A percentile compares a stretch with the other conserved stretches of the same genome.
phyloP scores from a whole-genome alignment of 2,797 vertebrate species.

The Microctenopoma stevenorrisi region DNA sequence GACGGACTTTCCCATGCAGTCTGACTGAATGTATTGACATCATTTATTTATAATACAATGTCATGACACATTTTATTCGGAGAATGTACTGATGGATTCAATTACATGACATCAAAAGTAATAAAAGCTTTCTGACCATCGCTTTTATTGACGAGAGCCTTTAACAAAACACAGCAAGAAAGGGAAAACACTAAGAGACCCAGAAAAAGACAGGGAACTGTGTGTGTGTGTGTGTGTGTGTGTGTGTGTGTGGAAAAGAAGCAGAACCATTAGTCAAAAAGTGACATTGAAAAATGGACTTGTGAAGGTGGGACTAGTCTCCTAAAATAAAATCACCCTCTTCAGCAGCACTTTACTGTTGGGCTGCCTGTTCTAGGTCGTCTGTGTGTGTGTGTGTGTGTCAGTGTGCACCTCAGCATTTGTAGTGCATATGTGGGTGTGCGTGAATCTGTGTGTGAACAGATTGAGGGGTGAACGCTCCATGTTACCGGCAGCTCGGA shows the following conservation, averaged over 20 bases:
- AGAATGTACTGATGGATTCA: too few relatives aligned
- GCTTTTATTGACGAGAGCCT: too few relatives aligned
- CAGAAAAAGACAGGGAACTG: too few relatives aligned
- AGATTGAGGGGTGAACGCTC: slow-evolving; percentile 39
- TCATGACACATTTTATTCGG: too few relatives aligned
- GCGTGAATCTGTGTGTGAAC: slow-evolving; percentile 30
- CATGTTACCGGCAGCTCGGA: slow-evolving; percentile 46
- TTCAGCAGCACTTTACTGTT: slow-evolving; percentile 32
- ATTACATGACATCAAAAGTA: too few relatives aligned
- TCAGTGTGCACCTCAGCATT: not conserved
- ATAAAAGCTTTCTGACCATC: too few relatives aligned
- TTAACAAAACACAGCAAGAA: too few relatives aligned
- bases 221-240: not conserved
- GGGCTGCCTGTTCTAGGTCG: slow-evolving; percentile 41
- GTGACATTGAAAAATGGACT: slow-evolving; percentile 58
- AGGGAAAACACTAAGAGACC: too few relatives aligned
- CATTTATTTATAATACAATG: too few relatives aligned
- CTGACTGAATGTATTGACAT: too few relatives aligned
- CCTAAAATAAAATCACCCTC: slow-evolving; percentile 50
- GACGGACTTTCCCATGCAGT: too few relatives aligned
- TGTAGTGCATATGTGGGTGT: slow-evolving; percentile 6
- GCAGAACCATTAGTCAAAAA: slow-evolving; percentile 43
- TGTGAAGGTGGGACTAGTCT: slow-evolving; percentile 19
- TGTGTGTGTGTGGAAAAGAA: not conserved
- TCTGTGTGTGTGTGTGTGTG: not conserved